Conservation (phyloP, 2,113 vertebrate species). For the Pygoscelis adeliae region DNA sequence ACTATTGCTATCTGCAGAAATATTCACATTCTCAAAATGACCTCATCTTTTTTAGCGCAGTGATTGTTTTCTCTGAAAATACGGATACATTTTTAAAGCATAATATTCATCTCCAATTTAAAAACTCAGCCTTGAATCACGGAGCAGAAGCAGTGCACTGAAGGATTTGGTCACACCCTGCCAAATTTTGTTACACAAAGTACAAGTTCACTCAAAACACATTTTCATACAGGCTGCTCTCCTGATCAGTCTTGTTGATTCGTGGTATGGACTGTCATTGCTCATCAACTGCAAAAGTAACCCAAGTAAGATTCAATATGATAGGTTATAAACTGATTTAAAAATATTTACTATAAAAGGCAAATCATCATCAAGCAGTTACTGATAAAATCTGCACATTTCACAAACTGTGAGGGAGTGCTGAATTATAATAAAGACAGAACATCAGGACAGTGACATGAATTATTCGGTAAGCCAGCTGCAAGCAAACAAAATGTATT, state of each 20-base stretch:
- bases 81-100: background rate
- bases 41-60: background rate
- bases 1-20: background rate
- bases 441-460: background rate
- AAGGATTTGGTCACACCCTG: background rate
- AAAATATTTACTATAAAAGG: conserved; percentile 50
- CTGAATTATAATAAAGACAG: background rate
- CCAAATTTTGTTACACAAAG: background rate
- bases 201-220: background rate
- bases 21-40: background rate
- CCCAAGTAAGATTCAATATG: background rate
- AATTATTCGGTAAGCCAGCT: background rate
- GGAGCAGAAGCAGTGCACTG: background rate
- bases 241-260: background rate
- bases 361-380: background rate
- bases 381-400: conserved; percentile 29
- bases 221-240: background rate
- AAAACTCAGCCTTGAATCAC: background rate
- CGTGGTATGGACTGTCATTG: background rate
- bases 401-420: conserved; percentile 1
- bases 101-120: background rate
- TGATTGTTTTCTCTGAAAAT: background rate
- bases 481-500: background rate
- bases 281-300: background rate
- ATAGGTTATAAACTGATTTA: background rate